Conservation (phyloP, 2,113 vertebrate species). For the Neogale vison region DNA sequence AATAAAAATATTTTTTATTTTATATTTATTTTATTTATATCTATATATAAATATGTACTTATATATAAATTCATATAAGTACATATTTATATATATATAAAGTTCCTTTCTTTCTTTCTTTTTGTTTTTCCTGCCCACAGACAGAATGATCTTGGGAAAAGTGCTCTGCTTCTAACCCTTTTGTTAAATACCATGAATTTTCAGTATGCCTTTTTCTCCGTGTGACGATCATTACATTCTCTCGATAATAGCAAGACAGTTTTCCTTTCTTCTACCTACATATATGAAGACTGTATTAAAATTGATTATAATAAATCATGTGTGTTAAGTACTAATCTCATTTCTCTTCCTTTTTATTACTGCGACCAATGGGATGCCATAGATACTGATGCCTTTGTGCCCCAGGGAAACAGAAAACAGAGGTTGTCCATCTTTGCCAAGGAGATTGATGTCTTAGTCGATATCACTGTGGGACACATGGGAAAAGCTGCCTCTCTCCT, state of each 20-base stretch:
- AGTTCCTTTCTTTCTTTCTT: not conserved
- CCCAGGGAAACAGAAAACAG: not conserved
- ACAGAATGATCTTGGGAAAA: not conserved
- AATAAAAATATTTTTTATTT: no score
- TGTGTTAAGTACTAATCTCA: not conserved
- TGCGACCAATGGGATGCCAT: not conserved
- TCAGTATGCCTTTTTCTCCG: not conserved
- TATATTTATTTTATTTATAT: no score
- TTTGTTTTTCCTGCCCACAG: not conserved
- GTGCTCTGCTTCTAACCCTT: not conserved
- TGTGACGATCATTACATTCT: not conserved
- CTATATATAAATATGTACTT: no score
- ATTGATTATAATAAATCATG: constrained; percentile 12
- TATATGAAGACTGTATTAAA: not conserved
- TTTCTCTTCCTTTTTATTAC: constrained; percentile 40
- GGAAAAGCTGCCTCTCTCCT: not conserved
- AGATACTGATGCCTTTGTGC: not conserved
- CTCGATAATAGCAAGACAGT: not conserved
- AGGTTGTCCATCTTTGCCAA: constrained; percentile 26
- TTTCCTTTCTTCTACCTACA: not conserved
- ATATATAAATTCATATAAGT: no score
- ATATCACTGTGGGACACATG: constrained; percentile 42
- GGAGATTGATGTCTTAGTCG: constrained; percentile 30
- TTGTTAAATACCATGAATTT: not conserved
- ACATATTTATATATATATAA: not conserved